Conservation (phyloP, 2,888 invertebrate species). For the Lottia scabra region DNA sequence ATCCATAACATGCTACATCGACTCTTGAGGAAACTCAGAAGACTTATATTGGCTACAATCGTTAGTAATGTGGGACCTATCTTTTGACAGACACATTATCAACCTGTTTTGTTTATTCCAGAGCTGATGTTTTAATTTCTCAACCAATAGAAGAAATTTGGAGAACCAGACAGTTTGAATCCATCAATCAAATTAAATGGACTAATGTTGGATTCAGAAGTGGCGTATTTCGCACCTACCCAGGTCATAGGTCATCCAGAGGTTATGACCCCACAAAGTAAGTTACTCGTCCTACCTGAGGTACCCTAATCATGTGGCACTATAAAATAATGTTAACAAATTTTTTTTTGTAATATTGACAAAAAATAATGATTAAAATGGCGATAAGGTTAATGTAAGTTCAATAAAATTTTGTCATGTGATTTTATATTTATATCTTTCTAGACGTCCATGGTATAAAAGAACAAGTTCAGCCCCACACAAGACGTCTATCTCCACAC, state of each 20-base stretch:
- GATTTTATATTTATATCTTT: background rate
- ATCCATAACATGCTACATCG: no score
- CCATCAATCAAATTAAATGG: constrained; percentile 69
- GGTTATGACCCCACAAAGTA: constrained; percentile 69
- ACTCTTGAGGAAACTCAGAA: no score
- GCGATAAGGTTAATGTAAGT: no score
- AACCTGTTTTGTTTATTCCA: constrained; percentile 23
- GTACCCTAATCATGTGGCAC: no score
- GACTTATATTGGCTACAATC: no score
- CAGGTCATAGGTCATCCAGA: constrained; percentile 68
- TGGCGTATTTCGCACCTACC: constrained; percentile 70
- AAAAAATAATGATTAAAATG: no score
- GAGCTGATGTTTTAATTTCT: constrained; percentile 69
- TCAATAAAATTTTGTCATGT: no score
- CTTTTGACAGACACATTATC: no score
- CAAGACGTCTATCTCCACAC: constrained; percentile 69
- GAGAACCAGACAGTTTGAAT: constrained; percentile 66
- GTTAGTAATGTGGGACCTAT: no score
- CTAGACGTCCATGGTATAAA: constrained; percentile 68
- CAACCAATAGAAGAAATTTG: constrained; percentile 69
- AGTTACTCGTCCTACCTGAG: no score
- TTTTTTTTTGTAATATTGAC: no score
- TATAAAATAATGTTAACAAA: no score
- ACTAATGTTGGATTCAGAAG: constrained; percentile 70
- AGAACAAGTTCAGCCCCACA: constrained; percentile 66